A percentile compares a stretch with the other conserved stretches of the same genome.
Evolutionary conservation across 2,888 invertebrate species (phyloP).

Genomic region (Strigamia crassipes): DNA sequence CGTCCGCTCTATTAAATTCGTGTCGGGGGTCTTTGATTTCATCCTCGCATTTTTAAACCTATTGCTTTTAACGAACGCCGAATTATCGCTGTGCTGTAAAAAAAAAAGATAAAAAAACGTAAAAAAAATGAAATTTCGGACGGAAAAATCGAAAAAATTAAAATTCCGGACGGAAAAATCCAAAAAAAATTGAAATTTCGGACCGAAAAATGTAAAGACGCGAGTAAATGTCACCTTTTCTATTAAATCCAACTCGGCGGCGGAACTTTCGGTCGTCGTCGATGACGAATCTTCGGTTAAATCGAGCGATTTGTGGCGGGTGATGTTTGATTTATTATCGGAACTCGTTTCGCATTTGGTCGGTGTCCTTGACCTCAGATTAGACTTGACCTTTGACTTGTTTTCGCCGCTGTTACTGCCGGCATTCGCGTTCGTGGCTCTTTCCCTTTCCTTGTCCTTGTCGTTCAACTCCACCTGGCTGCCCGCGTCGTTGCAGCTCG

Average conservation of each 20-base stretch:
- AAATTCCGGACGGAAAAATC: too few species aligned
- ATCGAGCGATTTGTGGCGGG: conserved; percentile 17
- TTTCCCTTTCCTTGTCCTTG: neutral
- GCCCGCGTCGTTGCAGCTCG: neutral
- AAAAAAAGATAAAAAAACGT: neutral
- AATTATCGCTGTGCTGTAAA: conserved; percentile 49
- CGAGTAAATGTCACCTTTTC: too few species aligned
- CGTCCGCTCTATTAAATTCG: neutral
- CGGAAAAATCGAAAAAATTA: too few species aligned
- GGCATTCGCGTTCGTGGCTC: neutral
- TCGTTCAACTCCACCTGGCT: neutral
- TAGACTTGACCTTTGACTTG: conserved; percentile 48
- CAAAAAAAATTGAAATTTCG: too few species aligned
- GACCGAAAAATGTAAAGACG: too few species aligned
- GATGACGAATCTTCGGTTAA: conserved; percentile 68
- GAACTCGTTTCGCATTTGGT: neutral
- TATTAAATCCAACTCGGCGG: conserved; percentile 64
- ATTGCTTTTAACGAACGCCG: conserved; percentile 7
- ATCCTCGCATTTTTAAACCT: neutral
- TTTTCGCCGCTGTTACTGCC: neutral
- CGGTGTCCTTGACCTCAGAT: conserved; percentile 51
- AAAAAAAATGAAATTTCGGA: too few species aligned
- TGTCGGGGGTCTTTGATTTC: neutral
- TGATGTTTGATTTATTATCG: neutral
- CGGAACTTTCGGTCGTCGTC: conserved; percentile 72